A percentile compares a stretch with the other conserved stretches of the same genome.
These are phyloP conservation scores for Pteronotus mesoamericanus DNA, from an alignment of 2,797 vertebrate genomes.

Conservation along the genomic window DNA sequence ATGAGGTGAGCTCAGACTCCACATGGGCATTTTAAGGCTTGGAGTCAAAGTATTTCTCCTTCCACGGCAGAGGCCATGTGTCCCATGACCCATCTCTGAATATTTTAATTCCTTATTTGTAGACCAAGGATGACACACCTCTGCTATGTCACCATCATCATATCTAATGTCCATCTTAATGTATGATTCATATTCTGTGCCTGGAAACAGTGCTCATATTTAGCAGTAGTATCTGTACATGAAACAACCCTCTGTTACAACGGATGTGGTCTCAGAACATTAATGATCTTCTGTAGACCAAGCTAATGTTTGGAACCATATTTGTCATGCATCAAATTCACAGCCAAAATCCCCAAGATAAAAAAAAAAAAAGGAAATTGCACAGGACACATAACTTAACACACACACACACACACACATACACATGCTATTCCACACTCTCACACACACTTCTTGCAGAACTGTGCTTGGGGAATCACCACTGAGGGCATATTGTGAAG, in stretches of 20 bases:
- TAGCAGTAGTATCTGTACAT: constrained; percentile 77
- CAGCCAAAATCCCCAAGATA: constrained; percentile 73
- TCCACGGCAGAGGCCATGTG: constrained; percentile 44
- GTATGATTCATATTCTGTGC: constrained; percentile 67
- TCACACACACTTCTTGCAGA: constrained; percentile 65
- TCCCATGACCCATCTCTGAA: constrained; percentile 42
- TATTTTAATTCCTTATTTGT: constrained; percentile 58
- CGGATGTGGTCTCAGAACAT: constrained; percentile 73
- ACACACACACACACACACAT: constrained; percentile 47
- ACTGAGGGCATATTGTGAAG: constrained; percentile 68
- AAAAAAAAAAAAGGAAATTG: constrained; percentile 59
- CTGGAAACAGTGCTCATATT: constrained; percentile 72
- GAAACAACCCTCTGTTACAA: constrained; percentile 72
- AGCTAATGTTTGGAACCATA: constrained; percentile 69
- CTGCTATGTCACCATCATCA: constrained; percentile 53
- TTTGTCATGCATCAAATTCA: constrained; percentile 77
- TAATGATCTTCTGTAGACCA: constrained; percentile 68
- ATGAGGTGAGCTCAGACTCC: constrained; percentile 67
- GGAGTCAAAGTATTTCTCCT: constrained; percentile 65
- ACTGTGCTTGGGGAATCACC: constrained; percentile 72
- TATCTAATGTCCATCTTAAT: constrained; percentile 59
- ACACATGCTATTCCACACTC: not conserved
- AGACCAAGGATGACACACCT: constrained; percentile 60
- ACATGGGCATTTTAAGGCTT: constrained; percentile 68
- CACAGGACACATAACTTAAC: constrained; percentile 73